Evolutionary conservation across 1,140 invertebrate species (phyloP).

Genomic region (Pristionchus pacificus): DNA sequence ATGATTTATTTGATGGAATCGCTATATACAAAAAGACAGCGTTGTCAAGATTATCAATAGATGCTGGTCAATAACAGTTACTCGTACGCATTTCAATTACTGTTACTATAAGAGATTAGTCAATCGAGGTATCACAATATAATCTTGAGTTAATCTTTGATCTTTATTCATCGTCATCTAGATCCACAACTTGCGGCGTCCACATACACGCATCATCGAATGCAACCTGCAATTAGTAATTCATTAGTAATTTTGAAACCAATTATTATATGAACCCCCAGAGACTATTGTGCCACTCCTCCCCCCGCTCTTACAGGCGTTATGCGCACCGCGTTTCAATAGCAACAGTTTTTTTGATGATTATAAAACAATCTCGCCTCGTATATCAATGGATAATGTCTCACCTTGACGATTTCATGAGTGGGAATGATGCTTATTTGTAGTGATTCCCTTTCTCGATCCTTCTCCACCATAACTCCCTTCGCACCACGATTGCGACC

Average conservation of each 20-base stretch:
- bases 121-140: not conserved
- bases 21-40: not conserved
- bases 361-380: not conserved
- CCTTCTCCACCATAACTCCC: conserved; percentile 19
- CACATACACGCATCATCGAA: not conserved
- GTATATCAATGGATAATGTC: too few species aligned
- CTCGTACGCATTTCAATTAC: too few species aligned
- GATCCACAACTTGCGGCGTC: not conserved
- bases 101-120: not conserved
- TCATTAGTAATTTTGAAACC: too few species aligned
- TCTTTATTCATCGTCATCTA: not conserved
- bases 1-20: not conserved
- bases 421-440: not conserved
- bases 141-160: not conserved
- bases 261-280: too few species aligned
- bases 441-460: conserved; percentile 7
- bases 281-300: too few species aligned
- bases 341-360: not conserved
- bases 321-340: too few species aligned
- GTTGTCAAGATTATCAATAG: too few species aligned
- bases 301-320: too few species aligned
- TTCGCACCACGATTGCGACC: conserved; percentile 8
- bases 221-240: not conserved
- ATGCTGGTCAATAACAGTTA: too few species aligned
- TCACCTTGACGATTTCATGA: conserved; percentile 5